Evolutionary conservation across 2,113 vertebrate genomes (phyloP).

Genomic region (Anoura caudifer): DNA sequence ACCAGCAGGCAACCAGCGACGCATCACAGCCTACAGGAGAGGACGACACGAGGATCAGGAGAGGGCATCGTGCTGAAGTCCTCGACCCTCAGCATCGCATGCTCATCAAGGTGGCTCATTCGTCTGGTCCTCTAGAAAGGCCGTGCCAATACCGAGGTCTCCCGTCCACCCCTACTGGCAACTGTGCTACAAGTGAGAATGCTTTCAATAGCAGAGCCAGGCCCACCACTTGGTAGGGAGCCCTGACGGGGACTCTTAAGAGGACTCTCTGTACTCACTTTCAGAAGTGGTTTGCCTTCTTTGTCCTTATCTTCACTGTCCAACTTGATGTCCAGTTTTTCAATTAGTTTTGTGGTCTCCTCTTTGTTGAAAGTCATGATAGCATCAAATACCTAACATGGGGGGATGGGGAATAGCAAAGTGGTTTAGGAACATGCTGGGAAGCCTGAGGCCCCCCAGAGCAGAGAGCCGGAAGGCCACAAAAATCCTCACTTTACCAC

Average conservation of each 20-base stretch:
- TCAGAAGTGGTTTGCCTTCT: slow-evolving; percentile 94
- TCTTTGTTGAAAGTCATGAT: slow-evolving; percentile 97
- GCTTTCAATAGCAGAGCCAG: too few species aligned
- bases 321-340: slow-evolving; percentile 94
- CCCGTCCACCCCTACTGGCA: too few species aligned
- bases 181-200: rapidly evolving
- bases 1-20: slow-evolving; percentile 95
- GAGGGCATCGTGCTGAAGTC: neutral
- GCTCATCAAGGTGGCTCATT: neutral
- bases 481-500: neutral
- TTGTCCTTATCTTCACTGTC: slow-evolving; percentile 93
- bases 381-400: slow-evolving; percentile 89
- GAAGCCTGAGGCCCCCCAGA: neutral
- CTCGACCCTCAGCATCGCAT: too few species aligned
- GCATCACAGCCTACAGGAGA: slow-evolving; percentile 89
- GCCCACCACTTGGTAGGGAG: neutral
- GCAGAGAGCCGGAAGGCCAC: too few species aligned
- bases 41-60: neutral
- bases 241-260: neutral
- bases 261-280: slow-evolving; percentile 74
- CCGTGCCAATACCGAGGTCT: neutral
- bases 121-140: neutral
- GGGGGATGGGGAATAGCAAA: rapidly evolving
- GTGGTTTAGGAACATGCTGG: neutral
- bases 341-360: slow-evolving; percentile 89